phyloP scores from a whole-genome alignment of 2,113 vertebrate species.

The Murina feae region DNA sequence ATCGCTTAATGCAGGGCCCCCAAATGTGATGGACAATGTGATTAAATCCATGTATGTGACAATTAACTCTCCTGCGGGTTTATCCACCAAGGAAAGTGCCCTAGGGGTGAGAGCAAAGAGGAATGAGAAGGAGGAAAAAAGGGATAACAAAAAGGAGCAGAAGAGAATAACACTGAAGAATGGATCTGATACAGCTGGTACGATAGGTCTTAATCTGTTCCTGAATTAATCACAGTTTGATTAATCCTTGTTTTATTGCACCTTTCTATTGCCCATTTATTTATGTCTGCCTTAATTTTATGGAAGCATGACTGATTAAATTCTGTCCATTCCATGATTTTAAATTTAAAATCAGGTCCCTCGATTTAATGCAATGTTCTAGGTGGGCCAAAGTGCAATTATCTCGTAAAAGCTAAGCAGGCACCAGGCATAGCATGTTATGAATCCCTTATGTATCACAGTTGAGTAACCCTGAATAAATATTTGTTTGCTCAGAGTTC shows the following conservation, averaged over 20 bases:
- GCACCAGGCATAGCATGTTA: slow-evolving; percentile 81
- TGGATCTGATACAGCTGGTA: slow-evolving; percentile 91
- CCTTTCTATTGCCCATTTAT: slow-evolving; percentile 82
- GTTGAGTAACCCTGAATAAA: slow-evolving; percentile 89
- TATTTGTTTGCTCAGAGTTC: slow-evolving; percentile 90
- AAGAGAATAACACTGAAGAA: slow-evolving; percentile 77
- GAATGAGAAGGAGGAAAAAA: neutral
- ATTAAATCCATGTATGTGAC: slow-evolving; percentile 98
- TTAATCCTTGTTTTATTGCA: slow-evolving; percentile 84
- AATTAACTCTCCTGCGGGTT: slow-evolving; percentile 93
- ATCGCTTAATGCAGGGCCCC: slow-evolving; percentile 83
- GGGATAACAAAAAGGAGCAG: slow-evolving; percentile 60
- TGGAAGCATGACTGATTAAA: slow-evolving; percentile 87
- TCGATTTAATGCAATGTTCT: slow-evolving; percentile 75
- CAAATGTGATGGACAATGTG: slow-evolving; percentile 87
- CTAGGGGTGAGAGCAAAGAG: slow-evolving; percentile 73
- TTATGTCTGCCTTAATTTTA: slow-evolving; percentile 81
- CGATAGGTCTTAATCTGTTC: slow-evolving; percentile 88
- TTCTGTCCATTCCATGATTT: slow-evolving; percentile 81
- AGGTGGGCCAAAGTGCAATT: slow-evolving; percentile 81
- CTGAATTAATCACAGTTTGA: slow-evolving; percentile 87
- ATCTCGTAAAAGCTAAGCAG: slow-evolving; percentile 82
- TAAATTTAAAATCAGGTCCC: slow-evolving; percentile 82
- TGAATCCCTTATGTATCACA: slow-evolving; percentile 81
- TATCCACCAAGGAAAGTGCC: slow-evolving; percentile 80